Evolutionary conservation across 2,888 invertebrate species (phyloP), one percentile per base, ranked within the genome.

Genomic region (Hydropsyche betteni): DNA sequence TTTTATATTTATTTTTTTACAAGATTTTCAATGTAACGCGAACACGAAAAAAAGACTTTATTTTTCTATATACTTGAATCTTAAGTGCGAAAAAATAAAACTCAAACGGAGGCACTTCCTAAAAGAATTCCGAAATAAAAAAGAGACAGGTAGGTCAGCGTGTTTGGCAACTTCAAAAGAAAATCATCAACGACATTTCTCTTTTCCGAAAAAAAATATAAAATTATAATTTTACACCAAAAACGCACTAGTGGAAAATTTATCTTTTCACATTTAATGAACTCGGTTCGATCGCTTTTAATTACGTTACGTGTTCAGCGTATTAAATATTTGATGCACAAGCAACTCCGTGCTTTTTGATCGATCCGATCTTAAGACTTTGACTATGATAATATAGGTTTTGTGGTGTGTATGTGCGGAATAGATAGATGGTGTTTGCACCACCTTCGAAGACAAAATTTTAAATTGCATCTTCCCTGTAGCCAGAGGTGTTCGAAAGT

Each of bases 391-490:
- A 69, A n/a, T 38, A 38, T 69, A 69, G 34, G 38, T 69, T 69
- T 38, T 33, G 58, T 24, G 36, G 44, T 44, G 24, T 44, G 44
- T 44, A 6, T 24, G 8, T 53, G 12, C 34, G 7, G 24, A 16
- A 69, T 69, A n/a, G 14, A 64, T 74, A 33, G 34, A 64, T 36
- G 50, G 71, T 71, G 71, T 71, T 73, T 77, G 74, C 61, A 55
- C 71, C 74, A 72, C 68, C 76, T 71, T 58, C 72, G 74, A 75
- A 73, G 78, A 78, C 76, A 78, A 76, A 76, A 78, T 78, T 78
- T 78, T 78, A 78, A 78, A 78, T 78, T 78, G 75, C 78, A 76
- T 76, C 76, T 78, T 78, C 76, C 75, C 64, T 72, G 33, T 58
- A 53, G 44, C 24, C 51, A 33, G 69, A 34, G 74, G 34, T 55